Conservation (phyloP, 2,888 invertebrate genomes). For the Cheilosia soror region DNA sequence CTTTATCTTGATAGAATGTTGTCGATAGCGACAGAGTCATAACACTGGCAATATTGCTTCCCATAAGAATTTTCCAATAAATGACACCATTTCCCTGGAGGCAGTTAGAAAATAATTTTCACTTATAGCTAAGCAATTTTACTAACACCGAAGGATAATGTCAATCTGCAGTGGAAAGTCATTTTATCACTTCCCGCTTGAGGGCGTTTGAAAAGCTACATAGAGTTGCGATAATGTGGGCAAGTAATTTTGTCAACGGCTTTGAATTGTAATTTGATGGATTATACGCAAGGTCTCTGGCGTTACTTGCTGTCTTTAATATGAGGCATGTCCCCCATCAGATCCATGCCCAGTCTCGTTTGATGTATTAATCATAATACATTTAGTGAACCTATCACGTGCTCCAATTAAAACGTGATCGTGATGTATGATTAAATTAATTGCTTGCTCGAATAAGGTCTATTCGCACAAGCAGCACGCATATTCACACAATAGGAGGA, state of each 20-base stretch:
- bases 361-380: conserved; percentile 17
- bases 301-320: too few species aligned
- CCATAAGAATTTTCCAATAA: background rate
- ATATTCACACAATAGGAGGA: background rate
- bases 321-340: background rate
- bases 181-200: background rate
- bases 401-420: conserved; percentile 23
- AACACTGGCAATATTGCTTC: background rate
- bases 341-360: background rate
- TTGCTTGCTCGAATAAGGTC: conserved; percentile 4
- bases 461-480: background rate
- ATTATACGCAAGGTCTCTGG: too few species aligned
- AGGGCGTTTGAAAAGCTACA: too few species aligned
- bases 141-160: background rate
- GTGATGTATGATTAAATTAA: conserved; percentile 25
- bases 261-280: too few species aligned
- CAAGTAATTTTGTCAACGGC: too few species aligned
- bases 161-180: background rate
- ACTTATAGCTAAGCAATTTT: background rate
- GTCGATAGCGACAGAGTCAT: background rate
- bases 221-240: too few species aligned
- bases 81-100: background rate
- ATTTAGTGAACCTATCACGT: conserved; percentile 14
- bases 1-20: background rate
- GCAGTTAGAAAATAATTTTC: conserved; percentile 5